Conservation (phyloP, 2,888 invertebrate species). For the Balanococcus diminutus region DNA sequence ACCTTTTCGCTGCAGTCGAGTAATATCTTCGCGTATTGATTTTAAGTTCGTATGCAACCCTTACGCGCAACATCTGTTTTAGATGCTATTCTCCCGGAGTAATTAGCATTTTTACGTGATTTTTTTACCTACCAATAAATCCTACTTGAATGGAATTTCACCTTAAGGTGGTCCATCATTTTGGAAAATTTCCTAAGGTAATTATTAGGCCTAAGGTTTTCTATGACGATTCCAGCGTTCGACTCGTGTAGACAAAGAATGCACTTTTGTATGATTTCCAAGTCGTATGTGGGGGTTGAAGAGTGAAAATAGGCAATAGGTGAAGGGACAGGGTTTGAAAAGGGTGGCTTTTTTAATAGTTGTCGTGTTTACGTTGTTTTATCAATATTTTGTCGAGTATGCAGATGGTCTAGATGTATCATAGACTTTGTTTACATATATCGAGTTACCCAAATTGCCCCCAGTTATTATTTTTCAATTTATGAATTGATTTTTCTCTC, state of each 20-base stretch:
- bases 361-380: neutral
- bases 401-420: neutral
- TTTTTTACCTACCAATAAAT: neutral
- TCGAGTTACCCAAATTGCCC: neutral
- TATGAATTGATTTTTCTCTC: neutral
- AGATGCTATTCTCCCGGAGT: neutral
- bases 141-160: neutral
- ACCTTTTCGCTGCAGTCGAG: neutral
- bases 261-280: neutral
- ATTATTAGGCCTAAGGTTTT: neutral
- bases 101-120: neutral
- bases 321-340: neutral
- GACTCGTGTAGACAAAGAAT: neutral
- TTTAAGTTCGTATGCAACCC: constrained; percentile 18
- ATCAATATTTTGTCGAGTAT: neutral
- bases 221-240: neutral
- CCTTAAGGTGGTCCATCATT: neutral
- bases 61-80: constrained; percentile 33
- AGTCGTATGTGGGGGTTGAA: no score
- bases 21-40: constrained; percentile 6
- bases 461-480: neutral
- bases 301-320: no score
- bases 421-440: neutral
- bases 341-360: neutral
- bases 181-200: neutral